Base-by-base conservation (phyloP, 2,888 invertebrate genomes). In the Drosophila melanosoma region DNA sequence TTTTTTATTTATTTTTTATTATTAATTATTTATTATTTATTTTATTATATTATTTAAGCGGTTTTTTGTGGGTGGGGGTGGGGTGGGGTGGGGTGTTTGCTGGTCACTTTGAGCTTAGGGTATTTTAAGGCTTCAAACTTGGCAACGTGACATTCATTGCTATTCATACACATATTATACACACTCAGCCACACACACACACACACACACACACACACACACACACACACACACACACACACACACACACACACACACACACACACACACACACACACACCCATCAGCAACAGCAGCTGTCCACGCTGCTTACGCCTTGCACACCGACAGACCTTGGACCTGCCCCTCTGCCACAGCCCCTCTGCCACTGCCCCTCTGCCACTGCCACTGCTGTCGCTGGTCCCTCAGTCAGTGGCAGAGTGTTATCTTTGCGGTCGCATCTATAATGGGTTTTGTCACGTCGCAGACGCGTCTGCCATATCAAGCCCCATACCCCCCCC, bases 361-460 rank as follows among this genome's bases (percentile, higher is more conserved):
- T 75, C 66, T 42, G 57, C 6, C 6, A 8, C 20, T 45, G 7
- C 45, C 45, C 0, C 66, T 75, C 66, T 69, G 56, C 26, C 29
- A 29, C 29, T 29, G 76, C 69, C 62, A 33, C 23, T n/a, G 32
- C 64, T 40, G 51, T 12, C 29, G 51, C 52, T 29, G 60, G 65
- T 23, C 64, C 33, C 61, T 54, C 73, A 74, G 82, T 76, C 75
- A 73, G 87, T 66, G 42, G 12, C 45, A 70, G 80, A 64, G 83
- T 90, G 91, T 90, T 90, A 87, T 91, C 90, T 88, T 84, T 89
- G 90, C 75, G 82, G 84, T 89, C 83, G 82, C 87, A 91, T 91
- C 90, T 91, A 84, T 92, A 92, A 92, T 91, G 90, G 92, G 89
- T 93, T 92, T 92, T 92, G 92, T 92, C 92, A 92, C 90, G 90